These are phyloP conservation scores for Toxonevra muliebris DNA, from an alignment of 2,888 invertebrate species.

Conservation along the genomic window DNA sequence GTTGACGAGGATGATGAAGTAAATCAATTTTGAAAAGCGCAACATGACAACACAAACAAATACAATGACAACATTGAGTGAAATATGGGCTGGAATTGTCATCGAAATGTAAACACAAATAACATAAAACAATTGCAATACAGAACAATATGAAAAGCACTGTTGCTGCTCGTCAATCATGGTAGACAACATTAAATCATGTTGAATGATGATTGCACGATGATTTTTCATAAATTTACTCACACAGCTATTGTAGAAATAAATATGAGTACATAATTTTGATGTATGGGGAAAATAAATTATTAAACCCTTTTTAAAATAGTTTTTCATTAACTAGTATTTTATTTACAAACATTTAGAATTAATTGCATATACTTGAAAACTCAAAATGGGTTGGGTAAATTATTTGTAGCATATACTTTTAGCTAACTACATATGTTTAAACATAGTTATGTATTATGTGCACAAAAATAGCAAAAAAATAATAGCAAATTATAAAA, in stretches of 20 bases:
- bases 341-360: too few relatives aligned
- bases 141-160: not conserved
- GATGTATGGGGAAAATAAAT: too few relatives aligned
- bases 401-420: too few relatives aligned
- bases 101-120: not conserved
- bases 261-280: not conserved
- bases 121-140: constrained; percentile 3
- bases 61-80: not conserved
- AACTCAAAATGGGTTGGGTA: too few relatives aligned
- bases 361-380: too few relatives aligned
- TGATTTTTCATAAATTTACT: constrained; percentile 11
- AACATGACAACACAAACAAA: not conserved
- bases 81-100: constrained; percentile 6
- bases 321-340: too few relatives aligned
- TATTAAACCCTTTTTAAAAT: too few relatives aligned
- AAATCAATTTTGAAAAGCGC: not conserved
- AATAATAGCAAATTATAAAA: too few relatives aligned
- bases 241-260: not conserved
- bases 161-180: constrained; percentile 12
- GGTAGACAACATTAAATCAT: constrained; percentile 13
- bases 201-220: constrained; percentile 15
- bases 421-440: too few relatives aligned
- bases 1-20: not conserved
- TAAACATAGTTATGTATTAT: too few relatives aligned
- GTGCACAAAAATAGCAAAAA: too few relatives aligned